Percentiles rank a stretch among this genome's conserved stretches.
Evolutionary conservation across 2,113 vertebrate genomes (phyloP).

Genomic region (Chloropsis hardwickii): DNA sequence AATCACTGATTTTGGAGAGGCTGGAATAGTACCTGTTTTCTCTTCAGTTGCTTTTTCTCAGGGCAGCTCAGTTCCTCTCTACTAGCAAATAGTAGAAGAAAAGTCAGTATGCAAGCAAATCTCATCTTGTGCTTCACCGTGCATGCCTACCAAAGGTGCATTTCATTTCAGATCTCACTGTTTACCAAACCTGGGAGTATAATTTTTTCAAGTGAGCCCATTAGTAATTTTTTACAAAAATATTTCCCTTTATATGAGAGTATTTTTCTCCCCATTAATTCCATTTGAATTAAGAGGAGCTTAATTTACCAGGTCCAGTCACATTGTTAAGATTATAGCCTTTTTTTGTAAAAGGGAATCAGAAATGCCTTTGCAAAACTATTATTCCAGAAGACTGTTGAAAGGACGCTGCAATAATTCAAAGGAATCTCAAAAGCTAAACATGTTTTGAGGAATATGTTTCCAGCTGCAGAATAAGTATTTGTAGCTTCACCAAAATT

Average conservation of each 20-base stretch:
- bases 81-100: conserved; percentile 14
- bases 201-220: not conserved
- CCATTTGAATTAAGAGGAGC: not conserved
- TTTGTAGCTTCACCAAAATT: not conserved
- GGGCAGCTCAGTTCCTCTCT: conserved; percentile 12
- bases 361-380: not conserved
- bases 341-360: not conserved
- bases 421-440: not conserved
- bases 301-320: not conserved
- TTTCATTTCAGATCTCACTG: not conserved
- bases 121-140: not conserved
- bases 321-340: not conserved
- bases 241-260: not conserved
- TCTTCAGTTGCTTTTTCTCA: not conserved
- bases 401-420: not conserved
- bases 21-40: not conserved
- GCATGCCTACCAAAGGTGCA: not conserved
- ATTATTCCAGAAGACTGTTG: not conserved
- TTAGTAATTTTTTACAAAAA: not conserved
- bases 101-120: conserved; percentile 30
- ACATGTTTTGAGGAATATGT: not conserved
- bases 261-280: not conserved
- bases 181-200: not conserved
- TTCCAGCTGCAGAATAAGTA: not conserved
- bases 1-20: not conserved